Evolutionary conservation across 2,888 invertebrate species (phyloP).

Genomic region (Spodoptera littoralis): DNA sequence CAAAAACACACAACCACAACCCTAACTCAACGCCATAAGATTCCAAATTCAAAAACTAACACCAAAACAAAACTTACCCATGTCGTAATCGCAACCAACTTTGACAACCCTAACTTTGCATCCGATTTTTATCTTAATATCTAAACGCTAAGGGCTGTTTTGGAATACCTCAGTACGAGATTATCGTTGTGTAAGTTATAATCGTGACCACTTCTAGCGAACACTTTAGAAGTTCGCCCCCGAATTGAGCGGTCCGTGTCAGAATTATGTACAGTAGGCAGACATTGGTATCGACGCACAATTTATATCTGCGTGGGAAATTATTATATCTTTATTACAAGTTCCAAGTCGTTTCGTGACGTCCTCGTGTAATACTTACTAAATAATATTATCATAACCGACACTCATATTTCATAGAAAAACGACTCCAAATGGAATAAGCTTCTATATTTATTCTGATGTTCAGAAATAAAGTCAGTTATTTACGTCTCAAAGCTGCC

Average conservation of each 20-base stretch:
- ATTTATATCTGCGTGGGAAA: conserved; percentile 81
- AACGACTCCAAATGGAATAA: not conserved
- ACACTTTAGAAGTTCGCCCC: conserved; percentile 85
- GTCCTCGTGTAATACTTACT: conserved; percentile 31
- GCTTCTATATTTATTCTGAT: conserved; percentile 4
- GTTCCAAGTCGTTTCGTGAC: conserved; percentile 62
- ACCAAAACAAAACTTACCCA: conserved; percentile 60
- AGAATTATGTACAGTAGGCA: conserved; percentile 74
- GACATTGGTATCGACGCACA: conserved; percentile 76
- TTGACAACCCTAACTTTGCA: conserved; percentile 66
- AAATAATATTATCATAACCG: conserved; percentile 20
- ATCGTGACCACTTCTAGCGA: conserved; percentile 86
- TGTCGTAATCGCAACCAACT: conserved; percentile 73
- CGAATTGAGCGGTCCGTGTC: conserved; percentile 87
- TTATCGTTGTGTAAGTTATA: conserved; percentile 69
- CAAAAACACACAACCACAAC: conserved; percentile 45
- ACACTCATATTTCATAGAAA: conserved; percentile 7
- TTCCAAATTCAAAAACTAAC: conserved; percentile 20
- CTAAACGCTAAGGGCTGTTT: conserved; percentile 62
- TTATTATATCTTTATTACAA: conserved; percentile 84
- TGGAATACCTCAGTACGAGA: conserved; percentile 37
- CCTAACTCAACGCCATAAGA: conserved; percentile 42
- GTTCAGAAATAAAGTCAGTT: not conserved
- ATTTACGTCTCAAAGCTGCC: not conserved
- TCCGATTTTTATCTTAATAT: conserved; percentile 63